Evolutionary conservation across 2,888 invertebrate genomes (phyloP), one percentile per base, ranked within the genome.

Genomic region (Liodrosophila aerea): DNA sequence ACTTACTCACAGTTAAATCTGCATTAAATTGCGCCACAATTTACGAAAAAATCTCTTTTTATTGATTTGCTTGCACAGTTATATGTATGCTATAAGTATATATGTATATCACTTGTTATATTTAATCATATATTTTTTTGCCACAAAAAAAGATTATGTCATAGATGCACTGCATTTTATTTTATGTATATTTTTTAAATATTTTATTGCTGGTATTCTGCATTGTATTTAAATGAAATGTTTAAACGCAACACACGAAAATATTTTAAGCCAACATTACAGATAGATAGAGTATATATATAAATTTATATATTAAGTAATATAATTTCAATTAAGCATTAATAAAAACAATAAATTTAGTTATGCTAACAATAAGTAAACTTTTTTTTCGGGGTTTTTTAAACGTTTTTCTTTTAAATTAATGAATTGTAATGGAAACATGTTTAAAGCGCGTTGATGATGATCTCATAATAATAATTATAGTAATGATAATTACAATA

Each of bases 161-260:
- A 72, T 66, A 66, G 58, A 68, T 83, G 80, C 65, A 70, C 67
- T 69, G 69, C 72, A 72, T 72, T 65, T 71, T 50, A 63, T 62
- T 58, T 56, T 58, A 57, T 58, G 53, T 66, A 59, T 64, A 52
- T 73, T 59, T 22, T 22, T 22, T 22, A 22, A 22, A 5, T 22
- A 22, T 22, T 22, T 22, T 22, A 22, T 22, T 22, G 22, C 22
- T 34, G n/a, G 7, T 30, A 18, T 76, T 68, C 65, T 66, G 63
- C 73, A 71, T 71, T 82, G 68, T 62, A 70, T 83, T 83, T 73
- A 78, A 83, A 76, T 78, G 70, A 80, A 71, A 73, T 70, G 22
- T 76, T 73, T 81, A 76, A 77, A 77, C 76, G 76, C 83, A 77
- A 77, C 80, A 83, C 77, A 77, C 76, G 80, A 40, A 73, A 64